Conservation (phyloP, 2,113 vertebrate genomes). For the Tragelaphus buxtoni region DNA sequence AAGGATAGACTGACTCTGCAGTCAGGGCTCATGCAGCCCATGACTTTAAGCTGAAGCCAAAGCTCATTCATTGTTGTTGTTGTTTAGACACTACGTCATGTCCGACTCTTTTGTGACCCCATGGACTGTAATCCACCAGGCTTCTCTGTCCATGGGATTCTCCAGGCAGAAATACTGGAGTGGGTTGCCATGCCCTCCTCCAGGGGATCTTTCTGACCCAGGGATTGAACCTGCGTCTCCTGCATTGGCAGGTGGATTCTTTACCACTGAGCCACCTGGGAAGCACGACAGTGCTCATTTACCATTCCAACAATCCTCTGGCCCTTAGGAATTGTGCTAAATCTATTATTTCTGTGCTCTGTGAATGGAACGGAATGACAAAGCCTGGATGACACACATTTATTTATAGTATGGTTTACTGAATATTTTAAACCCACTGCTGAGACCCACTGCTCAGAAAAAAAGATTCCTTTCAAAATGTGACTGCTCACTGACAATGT, state of each 20-base stretch:
- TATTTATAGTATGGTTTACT: background rate
- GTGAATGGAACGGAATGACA: background rate
- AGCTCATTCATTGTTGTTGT: background rate
- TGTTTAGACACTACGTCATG: background rate
- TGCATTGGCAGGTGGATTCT: background rate
- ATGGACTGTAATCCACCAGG: background rate
- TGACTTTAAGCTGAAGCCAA: background rate
- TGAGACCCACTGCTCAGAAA: background rate
- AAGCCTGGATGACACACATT: background rate
- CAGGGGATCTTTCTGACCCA: background rate
- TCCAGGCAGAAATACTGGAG: background rate
- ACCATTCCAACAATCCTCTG: background rate
- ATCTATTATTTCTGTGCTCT: background rate
- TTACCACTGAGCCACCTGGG: background rate
- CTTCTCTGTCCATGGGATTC: background rate
- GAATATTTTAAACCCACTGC: background rate
- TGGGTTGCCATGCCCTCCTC: background rate
- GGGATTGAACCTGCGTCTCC: background rate
- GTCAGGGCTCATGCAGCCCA: background rate
- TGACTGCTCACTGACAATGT: background rate
- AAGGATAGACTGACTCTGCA: background rate
- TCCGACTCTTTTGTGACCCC: background rate
- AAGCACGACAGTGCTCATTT: background rate
- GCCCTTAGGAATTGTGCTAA: background rate
- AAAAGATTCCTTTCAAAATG: background rate